Percentiles rank a stretch among this genome's conserved stretches.
Conservation (phyloP, 1,140 invertebrate species). For the Drosophila kepulauana region DNA sequence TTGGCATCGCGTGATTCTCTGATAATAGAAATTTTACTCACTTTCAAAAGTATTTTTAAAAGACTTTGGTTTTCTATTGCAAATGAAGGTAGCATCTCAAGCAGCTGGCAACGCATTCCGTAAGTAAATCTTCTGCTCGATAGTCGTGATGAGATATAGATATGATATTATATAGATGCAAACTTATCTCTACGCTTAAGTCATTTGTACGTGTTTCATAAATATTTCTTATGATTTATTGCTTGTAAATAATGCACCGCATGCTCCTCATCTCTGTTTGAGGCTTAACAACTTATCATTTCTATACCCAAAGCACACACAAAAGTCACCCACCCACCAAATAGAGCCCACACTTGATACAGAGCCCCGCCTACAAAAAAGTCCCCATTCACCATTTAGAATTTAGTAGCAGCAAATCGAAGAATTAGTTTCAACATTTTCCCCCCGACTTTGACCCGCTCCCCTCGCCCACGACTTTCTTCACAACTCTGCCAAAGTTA, state of each 20-base stretch:
- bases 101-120: constrained; percentile 36
- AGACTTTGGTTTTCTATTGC: not conserved
- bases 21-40: not conserved
- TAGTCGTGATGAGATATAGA: not conserved
- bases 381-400: not conserved
- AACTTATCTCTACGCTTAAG: no score
- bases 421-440: not conserved
- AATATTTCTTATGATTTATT: not conserved
- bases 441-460: constrained; percentile 1
- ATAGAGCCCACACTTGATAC: not conserved
- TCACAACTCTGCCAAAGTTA: no score
- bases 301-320: not conserved
- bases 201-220: not conserved
- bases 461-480: not conserved
- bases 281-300: not conserved
- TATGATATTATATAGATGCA: no score
- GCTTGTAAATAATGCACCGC: constrained; percentile 24
- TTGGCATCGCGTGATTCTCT: not conserved
- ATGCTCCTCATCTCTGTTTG: constrained; percentile 12
- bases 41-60: not conserved
- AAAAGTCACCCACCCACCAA: not conserved
- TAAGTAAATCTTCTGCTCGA: constrained; percentile 26
- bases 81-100: not conserved
- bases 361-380: no score
- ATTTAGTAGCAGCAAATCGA: constrained; percentile 13